A percentile compares a stretch with the other conserved stretches of the same genome.
phyloP scores from a whole-genome alignment of 92 coral and sea anemone genomes.

The Metridium senile region DNA sequence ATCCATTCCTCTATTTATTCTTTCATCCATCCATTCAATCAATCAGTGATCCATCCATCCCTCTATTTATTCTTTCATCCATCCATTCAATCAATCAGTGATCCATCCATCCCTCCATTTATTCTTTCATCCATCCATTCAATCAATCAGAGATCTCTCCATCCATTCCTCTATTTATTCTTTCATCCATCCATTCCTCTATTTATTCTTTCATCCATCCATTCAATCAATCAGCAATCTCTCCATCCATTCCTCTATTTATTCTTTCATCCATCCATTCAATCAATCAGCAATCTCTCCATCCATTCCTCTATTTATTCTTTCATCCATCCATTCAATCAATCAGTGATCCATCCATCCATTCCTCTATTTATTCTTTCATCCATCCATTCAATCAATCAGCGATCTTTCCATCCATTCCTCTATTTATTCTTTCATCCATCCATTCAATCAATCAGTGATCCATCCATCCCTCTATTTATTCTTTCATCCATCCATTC shows the following conservation, averaged over 20 bases:
- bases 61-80: neutral
- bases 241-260: slow-evolving; percentile 16
- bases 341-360: neutral
- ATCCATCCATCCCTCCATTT: neutral
- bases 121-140: too few relatives aligned
- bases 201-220: too few relatives aligned
- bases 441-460: too few relatives aligned
- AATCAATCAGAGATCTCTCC: neutral
- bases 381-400: too few relatives aligned
- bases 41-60: too few relatives aligned
- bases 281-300: neutral
- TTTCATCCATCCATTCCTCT: slow-evolving; percentile 3
- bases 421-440: slow-evolving; percentile 59
- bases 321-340: too few relatives aligned
- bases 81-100: too few relatives aligned
- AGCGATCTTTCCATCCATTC: neutral
- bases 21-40: too few relatives aligned
- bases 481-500: too few relatives aligned
- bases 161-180: slow-evolving; percentile 36
- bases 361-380: slow-evolving; percentile 48
- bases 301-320: slow-evolving; percentile 36
- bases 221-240: too few relatives aligned
- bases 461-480: neutral
- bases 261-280: too few relatives aligned
- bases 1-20: slow-evolving; percentile 36